Conservation (phyloP, 2,113 vertebrate species). For the Heterotis niloticus region DNA sequence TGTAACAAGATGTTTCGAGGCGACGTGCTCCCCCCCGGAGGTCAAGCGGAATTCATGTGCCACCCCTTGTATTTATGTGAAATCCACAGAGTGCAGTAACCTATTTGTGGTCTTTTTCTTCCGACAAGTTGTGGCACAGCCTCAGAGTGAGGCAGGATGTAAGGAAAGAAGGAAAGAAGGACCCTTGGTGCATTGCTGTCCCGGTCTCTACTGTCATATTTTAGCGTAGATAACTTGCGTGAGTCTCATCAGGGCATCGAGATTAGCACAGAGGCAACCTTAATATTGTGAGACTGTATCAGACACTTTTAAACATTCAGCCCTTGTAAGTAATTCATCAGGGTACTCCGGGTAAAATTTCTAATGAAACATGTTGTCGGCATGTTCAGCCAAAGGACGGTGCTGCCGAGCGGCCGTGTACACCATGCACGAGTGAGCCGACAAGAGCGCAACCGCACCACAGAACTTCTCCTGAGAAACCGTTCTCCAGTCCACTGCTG, state of each 20-base stretch:
- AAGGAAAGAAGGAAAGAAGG: no score
- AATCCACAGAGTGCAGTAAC: no score
- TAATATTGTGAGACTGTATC: no score
- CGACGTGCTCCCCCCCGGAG: no score
- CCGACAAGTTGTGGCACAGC: neutral
- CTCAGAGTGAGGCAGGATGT: neutral
- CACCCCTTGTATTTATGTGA: no score
- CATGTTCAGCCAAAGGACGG: neutral
- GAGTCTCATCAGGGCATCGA: slow-evolving; percentile 6
- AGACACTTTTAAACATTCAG: neutral
- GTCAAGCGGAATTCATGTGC: no score
- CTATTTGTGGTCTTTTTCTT: no score
- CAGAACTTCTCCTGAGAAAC: slow-evolving; percentile 19
- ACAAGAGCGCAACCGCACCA: slow-evolving; percentile 24
- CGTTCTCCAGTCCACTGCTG: neutral
- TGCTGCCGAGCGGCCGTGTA: neutral
- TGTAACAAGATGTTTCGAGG: no score
- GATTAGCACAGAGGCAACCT: slow-evolving; percentile 16
- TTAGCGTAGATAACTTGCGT: neutral
- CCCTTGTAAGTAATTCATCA: slow-evolving; percentile 26
- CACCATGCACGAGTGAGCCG: slow-evolving; percentile 25
- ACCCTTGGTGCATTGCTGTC: neutral
- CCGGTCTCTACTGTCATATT: neutral
- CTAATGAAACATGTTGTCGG: slow-evolving; percentile 24
- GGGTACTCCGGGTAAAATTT: slow-evolving; percentile 18